Evolutionary conservation across 2,797 vertebrate genomes (phyloP).

Genomic region (Muscicapa comitata): DNA sequence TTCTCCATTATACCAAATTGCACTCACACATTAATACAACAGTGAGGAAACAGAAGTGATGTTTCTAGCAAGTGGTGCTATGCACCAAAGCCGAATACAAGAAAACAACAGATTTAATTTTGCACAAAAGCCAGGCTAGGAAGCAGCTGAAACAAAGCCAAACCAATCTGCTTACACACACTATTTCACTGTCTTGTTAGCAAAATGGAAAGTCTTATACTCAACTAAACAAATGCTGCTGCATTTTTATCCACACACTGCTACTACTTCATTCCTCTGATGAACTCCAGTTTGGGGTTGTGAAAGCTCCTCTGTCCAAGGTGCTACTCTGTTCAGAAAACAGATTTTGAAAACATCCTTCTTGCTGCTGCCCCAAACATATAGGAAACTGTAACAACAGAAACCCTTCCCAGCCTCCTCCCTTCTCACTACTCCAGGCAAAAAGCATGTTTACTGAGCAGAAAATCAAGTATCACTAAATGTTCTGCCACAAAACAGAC

Average conservation of each 20-base stretch:
- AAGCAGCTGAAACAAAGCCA: slow-evolving; percentile 26
- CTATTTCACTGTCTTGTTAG: neutral
- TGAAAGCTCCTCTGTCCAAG: neutral
- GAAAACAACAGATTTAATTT: neutral
- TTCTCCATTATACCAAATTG: neutral
- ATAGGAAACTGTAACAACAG: fast-evolving
- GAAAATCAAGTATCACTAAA: neutral
- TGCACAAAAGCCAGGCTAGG: neutral
- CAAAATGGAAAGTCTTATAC: neutral
- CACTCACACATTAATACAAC: neutral
- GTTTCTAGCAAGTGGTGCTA: neutral
- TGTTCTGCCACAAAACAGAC: neutral
- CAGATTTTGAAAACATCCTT: neutral
- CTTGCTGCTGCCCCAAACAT: neutral
- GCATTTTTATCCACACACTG: neutral
- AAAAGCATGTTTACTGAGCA: neutral
- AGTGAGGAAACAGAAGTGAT: neutral
- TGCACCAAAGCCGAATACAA: neutral
- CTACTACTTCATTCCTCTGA: neutral
- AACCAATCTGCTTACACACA: neutral
- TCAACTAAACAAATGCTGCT: neutral
- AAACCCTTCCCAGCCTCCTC: neutral
- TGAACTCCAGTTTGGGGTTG: neutral
- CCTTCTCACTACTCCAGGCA: neutral
- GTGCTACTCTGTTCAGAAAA: neutral